Evolutionary conservation across 2,888 invertebrate genomes (phyloP), one percentile per base, ranked within the genome.

Genomic region (Agrotis segetum): DNA sequence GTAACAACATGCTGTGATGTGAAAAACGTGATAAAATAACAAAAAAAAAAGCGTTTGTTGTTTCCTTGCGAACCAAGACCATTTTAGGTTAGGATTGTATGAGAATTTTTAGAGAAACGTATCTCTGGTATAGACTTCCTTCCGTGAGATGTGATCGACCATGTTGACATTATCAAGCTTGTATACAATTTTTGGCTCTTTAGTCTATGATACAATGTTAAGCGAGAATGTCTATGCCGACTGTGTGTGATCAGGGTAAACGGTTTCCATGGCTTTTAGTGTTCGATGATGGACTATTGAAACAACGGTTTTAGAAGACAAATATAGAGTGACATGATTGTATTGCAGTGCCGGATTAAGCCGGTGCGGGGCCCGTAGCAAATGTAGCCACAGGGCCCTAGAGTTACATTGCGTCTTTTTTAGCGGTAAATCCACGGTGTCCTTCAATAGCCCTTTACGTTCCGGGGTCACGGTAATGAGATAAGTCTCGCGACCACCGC

Each of bases 231-330:
- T 77, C 60, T 44, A 68, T 40, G 67, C 69, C 29, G 73, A 79
- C 76, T 79, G 79, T 64, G 24, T 69, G 81, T 79, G 71, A 79
- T 74, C 83, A 83, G 83, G 83, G 82, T 83, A 82, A 62, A 79
- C 40, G 66, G 56, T 68, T 65, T 46, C 63, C 59, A 59, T 77
- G 63, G 67, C 81, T 78, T 76, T 56, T 21, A 3, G 47, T 40
- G 69, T 74, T 58, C 61, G 3, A 34, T 63, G 62, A 46, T 77
- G 19, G 52, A 63, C 3, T 69, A 66, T 80, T 80, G 81, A 62
- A 80, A 83, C 72, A 67, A 74, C 9, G 29, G 14, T 29, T 40
- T 65, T 60, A 17, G 6, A n/a, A 40, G 21, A 56, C n/a, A 16
- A 16, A 53, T 16, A 24, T 24, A 53, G 3, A 16, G 24, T 17